Base-by-base conservation (phyloP, 2,888 invertebrate genomes). In the Drosophila ustulata region DNA sequence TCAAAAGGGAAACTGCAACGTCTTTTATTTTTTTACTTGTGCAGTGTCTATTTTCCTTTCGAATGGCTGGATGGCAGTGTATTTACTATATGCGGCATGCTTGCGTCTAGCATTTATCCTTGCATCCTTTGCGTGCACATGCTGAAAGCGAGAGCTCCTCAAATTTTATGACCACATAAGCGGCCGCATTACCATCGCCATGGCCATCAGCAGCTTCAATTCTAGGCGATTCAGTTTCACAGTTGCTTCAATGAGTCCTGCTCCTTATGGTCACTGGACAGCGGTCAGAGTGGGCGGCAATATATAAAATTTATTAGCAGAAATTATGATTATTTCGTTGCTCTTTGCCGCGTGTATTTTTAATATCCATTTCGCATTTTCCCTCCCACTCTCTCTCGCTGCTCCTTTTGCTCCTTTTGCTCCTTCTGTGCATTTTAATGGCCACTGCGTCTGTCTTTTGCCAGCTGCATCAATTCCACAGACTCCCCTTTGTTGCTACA, bases 291-390 rank as follows among this genome's bases (percentile, higher is more conserved):
- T 50, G 47, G 66, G 47, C 30, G 50, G 87, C 71, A 83, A 86
- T 85, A 82, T 89, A 88, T 88, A 80, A 88, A 89, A 86, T 86
- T 89, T 86, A 86, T 86, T 86, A 86, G 89, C 85, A 78, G 86
- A 89, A 89, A 86, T 86, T 89, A 85, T 89, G 86, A 85, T 85
- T 85, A 82, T 85, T 89, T 88, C 82, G 85, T 69, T 82, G 82
- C 84, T 75, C 82, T 89, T 79, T 82, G 82, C 89, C 76, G 75
- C 82, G 79, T 78, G 73, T 82, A 79, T 74, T 83, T 88, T 83
- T 83, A 88, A 82, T 82, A 88, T 86, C 87, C 82, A 86, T 86
- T 86, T 80, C 82, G 62, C 67, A 70, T 67, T 62, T 55, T 49
- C 46, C 45, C 23, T 18, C 34, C 28, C 45, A 39, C 23, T 32